Evolutionary conservation across 2,113 vertebrate genomes (phyloP), one percentile per base, ranked within the genome.

Genomic region (Brachirus orientalis): DNA sequence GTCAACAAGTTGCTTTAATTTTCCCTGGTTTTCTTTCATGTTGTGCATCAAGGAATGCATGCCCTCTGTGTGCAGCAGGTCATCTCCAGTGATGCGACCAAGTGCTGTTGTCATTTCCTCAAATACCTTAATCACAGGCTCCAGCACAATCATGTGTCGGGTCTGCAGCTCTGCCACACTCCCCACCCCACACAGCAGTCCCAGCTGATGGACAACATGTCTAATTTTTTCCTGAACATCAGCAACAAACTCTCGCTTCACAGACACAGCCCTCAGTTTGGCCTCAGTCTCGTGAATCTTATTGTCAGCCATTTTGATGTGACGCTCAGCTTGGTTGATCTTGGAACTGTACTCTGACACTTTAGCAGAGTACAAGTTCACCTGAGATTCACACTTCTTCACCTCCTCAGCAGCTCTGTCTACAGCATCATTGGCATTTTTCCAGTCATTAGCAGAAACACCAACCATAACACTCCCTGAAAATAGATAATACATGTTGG

Each of bases 81-180:
- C 14, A 16, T 28, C 22, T 33, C 50, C 22, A 33, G 12, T n/a
- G 20, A 52, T 52, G 12, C 28, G 13, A 9, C 14, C 7, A 13
- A 52, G 50, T 16, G 12, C 14, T 52, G 50, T 10, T 52, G 22
- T 52, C 50, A 33, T 52, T 8, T 52, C 50, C 50, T 52, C 50
- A 20, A 52, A 14, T 7, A 52, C 14, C 22, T n/a, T n/a, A 13
- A 52, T 9, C 13, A 52, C 13, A 33, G 50, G 50, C 50, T n/a
- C 13, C 50, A 52, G 20, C 14, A 35, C 8, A 20, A 52, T 33
- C 50, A n/a, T 4, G 14, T 10, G 11, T 33, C 22, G 22, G 20
- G 50, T 52, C 22, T 52, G 50, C 14, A 52, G 13, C 28, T 52
- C 50, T 16, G 14, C 13, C 22, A 35, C 50, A 9, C 13, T 52